Percentiles rank a stretch among this genome's conserved stretches.
Conservation (phyloP, 2,888 invertebrate genomes). For the Drosophila putrida region DNA sequence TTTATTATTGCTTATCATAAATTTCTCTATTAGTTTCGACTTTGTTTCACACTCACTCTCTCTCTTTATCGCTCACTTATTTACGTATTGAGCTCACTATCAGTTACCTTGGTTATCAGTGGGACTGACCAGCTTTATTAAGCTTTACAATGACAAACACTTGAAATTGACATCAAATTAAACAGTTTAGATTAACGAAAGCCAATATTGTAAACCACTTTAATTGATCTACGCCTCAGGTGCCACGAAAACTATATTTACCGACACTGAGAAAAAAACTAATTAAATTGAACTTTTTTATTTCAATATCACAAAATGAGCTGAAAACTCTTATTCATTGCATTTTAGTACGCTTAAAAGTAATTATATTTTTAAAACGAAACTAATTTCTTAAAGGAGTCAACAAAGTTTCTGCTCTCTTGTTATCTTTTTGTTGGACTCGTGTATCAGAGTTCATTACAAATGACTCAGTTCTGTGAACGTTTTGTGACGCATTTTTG, state of each 20-base stretch:
- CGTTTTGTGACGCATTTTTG: constrained; percentile 39
- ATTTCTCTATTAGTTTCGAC: not conserved
- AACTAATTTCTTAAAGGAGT: too few species aligned
- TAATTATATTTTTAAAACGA: too few species aligned
- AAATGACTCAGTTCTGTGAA: constrained; percentile 40
- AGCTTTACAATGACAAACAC: constrained; percentile 26
- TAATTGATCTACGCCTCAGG: constrained; percentile 24
- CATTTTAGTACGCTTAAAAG: not conserved
- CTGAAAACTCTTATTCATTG: too few species aligned
- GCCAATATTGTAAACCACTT: constrained; percentile 20
- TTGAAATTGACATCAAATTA: constrained; percentile 16
- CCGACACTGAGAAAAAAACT: constrained; percentile 6
- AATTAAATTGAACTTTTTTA: not conserved
- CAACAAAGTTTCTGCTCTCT: too few species aligned
- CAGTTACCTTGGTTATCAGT: constrained; percentile 27
- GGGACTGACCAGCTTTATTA: constrained; percentile 9
- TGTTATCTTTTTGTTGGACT: constrained; percentile 5
- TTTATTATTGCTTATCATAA: not conserved
- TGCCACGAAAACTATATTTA: not conserved
- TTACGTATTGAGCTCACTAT: not conserved
- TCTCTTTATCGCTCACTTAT: not conserved
- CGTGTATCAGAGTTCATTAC: constrained; percentile 13
- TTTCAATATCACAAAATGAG: too few species aligned
- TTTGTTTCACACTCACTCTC: not conserved
- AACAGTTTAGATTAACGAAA: constrained; percentile 22